Percentiles rank a stretch among this genome's conserved stretches.
Evolutionary conservation across 2,797 vertebrate species (phyloP).

Genomic region (Chanos chanos): DNA sequence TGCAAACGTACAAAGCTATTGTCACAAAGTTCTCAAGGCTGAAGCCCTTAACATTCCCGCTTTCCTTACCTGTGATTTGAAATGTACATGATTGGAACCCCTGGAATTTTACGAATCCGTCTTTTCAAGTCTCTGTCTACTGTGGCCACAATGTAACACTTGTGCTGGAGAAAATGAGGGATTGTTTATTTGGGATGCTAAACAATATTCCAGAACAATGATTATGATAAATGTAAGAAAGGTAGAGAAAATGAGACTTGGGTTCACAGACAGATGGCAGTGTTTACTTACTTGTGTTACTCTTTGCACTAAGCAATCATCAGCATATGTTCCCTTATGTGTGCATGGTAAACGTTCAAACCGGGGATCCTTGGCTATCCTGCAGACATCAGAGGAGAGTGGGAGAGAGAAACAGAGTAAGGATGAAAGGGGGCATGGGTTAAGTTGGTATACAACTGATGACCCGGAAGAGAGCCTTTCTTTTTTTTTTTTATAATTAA

Average conservation of each 20-base stretch:
- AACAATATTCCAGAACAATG: background rate
- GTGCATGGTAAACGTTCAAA: constrained; percentile 93
- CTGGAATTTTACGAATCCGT: constrained; percentile 92
- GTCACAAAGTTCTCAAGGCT: background rate
- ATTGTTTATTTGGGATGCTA: background rate
- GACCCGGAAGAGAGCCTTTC: too few relatives aligned
- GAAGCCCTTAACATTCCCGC: constrained; percentile 23
- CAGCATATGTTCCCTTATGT: constrained; percentile 95
- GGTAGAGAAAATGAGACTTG: background rate
- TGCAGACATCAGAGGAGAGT: too few relatives aligned
- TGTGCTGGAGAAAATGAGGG: constrained; percentile 77
- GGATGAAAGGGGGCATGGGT: too few relatives aligned
- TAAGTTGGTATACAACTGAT: too few relatives aligned
- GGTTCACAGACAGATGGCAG: background rate
- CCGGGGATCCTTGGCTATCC: constrained; percentile 93
- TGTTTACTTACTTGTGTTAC: constrained; percentile 85
- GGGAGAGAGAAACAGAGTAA: too few relatives aligned
- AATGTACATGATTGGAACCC: constrained; percentile 98
- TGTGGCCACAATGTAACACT: constrained; percentile 97
- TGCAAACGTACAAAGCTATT: background rate
- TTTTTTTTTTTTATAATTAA: too few relatives aligned
- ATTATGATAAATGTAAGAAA: background rate
- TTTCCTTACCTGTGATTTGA: constrained; percentile 96
- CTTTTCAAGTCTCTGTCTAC: constrained; percentile 96
- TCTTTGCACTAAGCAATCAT: constrained; percentile 96